These are phyloP conservation scores for Zygothrica quintamaculata DNA, from an alignment of 2,888 invertebrate species.

Conservation along the genomic window DNA sequence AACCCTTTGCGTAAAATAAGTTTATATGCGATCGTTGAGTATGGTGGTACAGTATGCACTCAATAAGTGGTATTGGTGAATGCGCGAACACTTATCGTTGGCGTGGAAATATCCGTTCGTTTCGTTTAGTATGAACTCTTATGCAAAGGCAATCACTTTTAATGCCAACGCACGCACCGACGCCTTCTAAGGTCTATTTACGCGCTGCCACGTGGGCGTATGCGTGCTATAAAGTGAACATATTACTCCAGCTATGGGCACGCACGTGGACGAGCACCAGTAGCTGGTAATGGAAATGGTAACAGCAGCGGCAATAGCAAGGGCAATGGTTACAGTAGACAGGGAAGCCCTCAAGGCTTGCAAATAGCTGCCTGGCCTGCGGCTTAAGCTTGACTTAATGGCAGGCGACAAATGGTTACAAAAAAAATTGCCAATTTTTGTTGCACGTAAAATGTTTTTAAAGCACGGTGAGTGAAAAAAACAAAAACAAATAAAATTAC, in stretches of 20 bases:
- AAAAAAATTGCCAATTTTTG: constrained; percentile 41
- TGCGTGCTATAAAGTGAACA: constrained; percentile 71
- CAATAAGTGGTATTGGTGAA: neutral
- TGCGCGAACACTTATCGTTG: constrained; percentile 23
- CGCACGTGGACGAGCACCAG: constrained; percentile 13
- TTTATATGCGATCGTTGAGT: constrained; percentile 42
- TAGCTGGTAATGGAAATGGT: too few species aligned
- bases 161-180: constrained; percentile 60
- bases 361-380: constrained; percentile 1
- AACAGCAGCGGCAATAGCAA: too few species aligned
- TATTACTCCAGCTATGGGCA: constrained; percentile 52
- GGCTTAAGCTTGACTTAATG: constrained; percentile 48
- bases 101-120: constrained; percentile 53
- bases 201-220: constrained; percentile 64
- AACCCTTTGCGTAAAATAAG: constrained; percentile 42
- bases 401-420: constrained; percentile 54
- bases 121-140: constrained; percentile 63
- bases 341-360: neutral
- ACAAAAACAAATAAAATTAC: constrained; percentile 20
- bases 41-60: constrained; percentile 16
- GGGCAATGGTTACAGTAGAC: too few species aligned
- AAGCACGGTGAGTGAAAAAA: neutral
- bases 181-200: constrained; percentile 62
- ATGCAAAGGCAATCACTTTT: constrained; percentile 71
- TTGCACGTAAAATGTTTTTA: constrained; percentile 11